Evolutionary conservation across 2,888 invertebrate species (phyloP), one percentile per base, ranked within the genome.

Genomic region (Linhomoeus sp.): DNA sequence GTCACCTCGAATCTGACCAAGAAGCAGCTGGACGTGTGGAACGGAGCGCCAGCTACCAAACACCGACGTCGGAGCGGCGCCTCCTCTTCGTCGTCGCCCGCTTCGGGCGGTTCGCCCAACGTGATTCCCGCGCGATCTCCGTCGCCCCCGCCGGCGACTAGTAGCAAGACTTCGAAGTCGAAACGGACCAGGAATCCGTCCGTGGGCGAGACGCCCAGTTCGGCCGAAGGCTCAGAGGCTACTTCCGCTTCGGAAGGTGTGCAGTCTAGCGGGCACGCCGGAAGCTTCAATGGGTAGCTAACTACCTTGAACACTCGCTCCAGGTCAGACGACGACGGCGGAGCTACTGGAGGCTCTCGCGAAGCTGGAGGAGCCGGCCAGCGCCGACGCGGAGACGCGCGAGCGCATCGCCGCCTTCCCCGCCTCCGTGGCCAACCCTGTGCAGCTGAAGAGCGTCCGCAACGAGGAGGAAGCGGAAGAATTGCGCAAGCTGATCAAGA

Each of bases 361-460:
- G 37, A 51, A 53, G 17, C 46, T 60, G 26, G 53, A 56, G 36
- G 56, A 59, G 35, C 58, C 61, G 9, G 54, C 61, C 14, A 58
- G 58, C 20, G 54, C 58, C 9, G 60, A 62, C 42, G 53, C 54
- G 29, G 55, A 55, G 3, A 45, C 26, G n/a, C n/a, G 50, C 49
- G 51, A 52, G 52, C 49, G 17, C 15, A 22, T 38, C 25, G 39
- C 33, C 7, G 15, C 24, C 24, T 43, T 51, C 29, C 40, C 36
- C 22, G 41, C 48, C 19, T 46, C 43, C 35, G 43, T 47, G 17
- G 47, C 43, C 14, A 39, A 33, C 17, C 43, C 43, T n/a, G 9
- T 2, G 2, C 17, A 24, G 12, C 29, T 47, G 43, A 37, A 36
- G 19, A 20, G n/a, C 19, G 23, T 46, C 24, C 15, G 35, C 41